phyloP scores from a whole-genome alignment of 1,140 invertebrate genomes.

The Calliopsis andreniformis region DNA sequence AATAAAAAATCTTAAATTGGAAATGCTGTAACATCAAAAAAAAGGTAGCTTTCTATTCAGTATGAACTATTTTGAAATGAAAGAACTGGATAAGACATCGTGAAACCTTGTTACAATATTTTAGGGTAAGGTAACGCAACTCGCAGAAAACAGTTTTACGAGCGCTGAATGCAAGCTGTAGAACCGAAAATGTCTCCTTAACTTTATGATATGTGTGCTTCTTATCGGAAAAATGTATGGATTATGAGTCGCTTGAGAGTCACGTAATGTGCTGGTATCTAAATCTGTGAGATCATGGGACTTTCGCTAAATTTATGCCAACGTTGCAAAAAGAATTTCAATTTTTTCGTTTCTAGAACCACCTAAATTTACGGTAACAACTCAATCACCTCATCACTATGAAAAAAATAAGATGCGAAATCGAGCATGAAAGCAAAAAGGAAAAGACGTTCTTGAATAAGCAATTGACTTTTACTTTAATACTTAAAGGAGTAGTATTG shows the following conservation, averaged over 20 bases:
- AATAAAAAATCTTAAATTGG: too few species aligned
- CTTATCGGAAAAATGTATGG: conserved; percentile 43
- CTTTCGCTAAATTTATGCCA: conserved; percentile 23
- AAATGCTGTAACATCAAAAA: too few species aligned
- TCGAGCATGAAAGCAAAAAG: too few species aligned
- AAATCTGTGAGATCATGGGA: conserved; percentile 32
- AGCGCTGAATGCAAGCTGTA: conserved; percentile 7
- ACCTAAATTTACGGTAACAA: background rate
- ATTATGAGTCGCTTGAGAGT: conserved; percentile 29
- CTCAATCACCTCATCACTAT: too few species aligned
- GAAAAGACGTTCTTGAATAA: too few species aligned
- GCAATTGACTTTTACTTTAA: too few species aligned
- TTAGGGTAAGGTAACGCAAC: background rate
- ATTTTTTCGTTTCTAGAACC: conserved; percentile 5
- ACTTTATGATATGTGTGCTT: conserved; percentile 14
- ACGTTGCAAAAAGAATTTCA: conserved; percentile 21
- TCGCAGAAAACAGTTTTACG: conserved; percentile 9
- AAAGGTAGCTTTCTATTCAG: too few species aligned
- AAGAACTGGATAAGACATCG: background rate
- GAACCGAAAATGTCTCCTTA: conserved; percentile 16
- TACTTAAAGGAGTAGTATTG: too few species aligned
- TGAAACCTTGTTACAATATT: background rate
- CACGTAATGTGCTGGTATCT: conserved; percentile 35
- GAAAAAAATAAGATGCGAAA: background rate
- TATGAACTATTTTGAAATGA: background rate